A percentile compares a stretch with the other conserved stretches of the same genome.
These are phyloP conservation scores for Austrofundulus limnaeus DNA, from an alignment of 2,113 vertebrate species.

Conservation along the genomic window DNA sequence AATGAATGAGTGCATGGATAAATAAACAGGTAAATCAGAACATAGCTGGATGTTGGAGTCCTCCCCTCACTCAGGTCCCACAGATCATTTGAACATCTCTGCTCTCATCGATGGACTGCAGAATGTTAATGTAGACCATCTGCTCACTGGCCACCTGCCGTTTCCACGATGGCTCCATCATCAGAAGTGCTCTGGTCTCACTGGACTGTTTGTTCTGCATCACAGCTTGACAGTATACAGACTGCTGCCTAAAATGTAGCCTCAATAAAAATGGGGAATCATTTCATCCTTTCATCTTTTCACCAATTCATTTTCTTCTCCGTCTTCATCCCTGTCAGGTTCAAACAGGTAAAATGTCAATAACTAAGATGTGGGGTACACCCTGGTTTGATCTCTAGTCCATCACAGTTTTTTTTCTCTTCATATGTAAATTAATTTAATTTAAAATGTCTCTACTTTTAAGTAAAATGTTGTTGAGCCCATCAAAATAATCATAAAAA, in stretches of 20 bases:
- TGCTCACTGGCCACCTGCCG: constrained; percentile 53
- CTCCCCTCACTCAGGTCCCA: constrained; percentile 3
- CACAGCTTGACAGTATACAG: constrained; percentile 44
- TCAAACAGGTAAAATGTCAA: too few species aligned
- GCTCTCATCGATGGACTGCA: constrained; percentile 39
- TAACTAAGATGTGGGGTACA: too few species aligned
- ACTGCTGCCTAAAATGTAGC: constrained; percentile 61
- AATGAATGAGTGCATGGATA: not conserved
- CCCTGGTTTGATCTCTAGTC: too few species aligned
- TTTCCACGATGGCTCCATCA: constrained; percentile 50
- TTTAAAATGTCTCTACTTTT: too few species aligned
- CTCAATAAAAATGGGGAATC: constrained; percentile 71
- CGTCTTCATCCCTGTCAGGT: too few species aligned
- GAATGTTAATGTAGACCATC: constrained; percentile 71
- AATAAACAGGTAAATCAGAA: not conserved
- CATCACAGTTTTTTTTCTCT: too few species aligned
- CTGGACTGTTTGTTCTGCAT: constrained; percentile 62
- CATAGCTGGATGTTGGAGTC: not conserved
- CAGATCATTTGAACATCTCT: constrained; percentile 27
- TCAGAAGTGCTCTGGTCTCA: constrained; percentile 45
- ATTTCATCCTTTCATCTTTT: not conserved
- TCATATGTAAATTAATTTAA: too few species aligned
- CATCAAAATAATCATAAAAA: too few species aligned
- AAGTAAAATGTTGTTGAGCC: too few species aligned
- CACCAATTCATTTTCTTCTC: not conserved